Conservation (phyloP, 2,113 vertebrate species). For the Pleuronectes platessa region DNA sequence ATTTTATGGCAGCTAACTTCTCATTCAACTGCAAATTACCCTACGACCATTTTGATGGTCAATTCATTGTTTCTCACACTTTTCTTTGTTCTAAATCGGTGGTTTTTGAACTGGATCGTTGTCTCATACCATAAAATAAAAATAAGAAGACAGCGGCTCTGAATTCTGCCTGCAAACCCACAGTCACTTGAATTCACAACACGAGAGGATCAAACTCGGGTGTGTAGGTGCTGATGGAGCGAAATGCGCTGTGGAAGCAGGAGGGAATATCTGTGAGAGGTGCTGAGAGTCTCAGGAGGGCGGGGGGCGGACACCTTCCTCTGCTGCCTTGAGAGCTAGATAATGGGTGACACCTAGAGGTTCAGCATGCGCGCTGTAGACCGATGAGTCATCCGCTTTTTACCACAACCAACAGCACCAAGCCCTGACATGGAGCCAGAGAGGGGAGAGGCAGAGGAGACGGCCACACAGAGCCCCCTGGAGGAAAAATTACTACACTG, state of each 20-base stretch:
- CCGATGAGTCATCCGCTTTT: neutral
- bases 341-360: constrained; percentile 72
- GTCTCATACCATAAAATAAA: neutral
- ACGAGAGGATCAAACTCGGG: constrained; percentile 26
- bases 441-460: neutral
- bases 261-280: constrained; percentile 12
- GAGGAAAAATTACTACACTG: constrained; percentile 30
- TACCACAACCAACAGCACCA: neutral
- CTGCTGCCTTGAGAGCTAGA: constrained; percentile 37
- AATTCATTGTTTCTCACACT: neutral
- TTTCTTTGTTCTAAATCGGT: neutral
- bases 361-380: constrained; percentile 43
- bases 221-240: constrained; percentile 8
- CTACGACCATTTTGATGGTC: neutral
- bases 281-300: neutral
- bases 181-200: neutral
- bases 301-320: neutral
- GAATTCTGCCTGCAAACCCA: neutral
- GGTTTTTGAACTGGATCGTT: neutral
- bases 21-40: neutral
- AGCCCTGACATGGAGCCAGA: neutral
- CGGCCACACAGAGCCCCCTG: constrained; percentile 61
- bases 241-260: constrained; percentile 26
- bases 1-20: no score
- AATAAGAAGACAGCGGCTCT: neutral